phyloP scores from a whole-genome alignment of 2,113 vertebrate genomes.

The Nothobranchius furzeri region DNA sequence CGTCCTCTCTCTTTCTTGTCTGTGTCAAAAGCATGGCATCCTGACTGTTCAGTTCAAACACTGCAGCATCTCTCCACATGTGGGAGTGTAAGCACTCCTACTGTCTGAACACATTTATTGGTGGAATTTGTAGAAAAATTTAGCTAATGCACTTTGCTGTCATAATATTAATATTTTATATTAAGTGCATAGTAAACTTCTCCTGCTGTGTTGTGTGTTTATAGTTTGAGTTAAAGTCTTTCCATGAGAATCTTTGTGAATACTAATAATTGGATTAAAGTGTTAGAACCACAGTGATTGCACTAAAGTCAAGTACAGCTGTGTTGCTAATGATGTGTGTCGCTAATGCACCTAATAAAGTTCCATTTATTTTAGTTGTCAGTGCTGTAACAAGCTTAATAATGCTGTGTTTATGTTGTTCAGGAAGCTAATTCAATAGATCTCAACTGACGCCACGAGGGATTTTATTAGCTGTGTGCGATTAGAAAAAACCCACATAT shows the following conservation, averaged over 20 bases:
- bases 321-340: constrained; percentile 56
- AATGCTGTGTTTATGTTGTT: constrained; percentile 19
- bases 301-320: constrained; percentile 45
- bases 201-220: constrained; percentile 11
- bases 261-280: constrained; percentile 40
- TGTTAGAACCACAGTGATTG: constrained; percentile 47
- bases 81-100: constrained; percentile 27
- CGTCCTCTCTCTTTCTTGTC: constrained; percentile 26
- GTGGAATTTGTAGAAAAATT: constrained; percentile 31
- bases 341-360: constrained; percentile 45
- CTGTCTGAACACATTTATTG: constrained; percentile 37
- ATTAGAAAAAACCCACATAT: too few relatives aligned
- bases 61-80: constrained; percentile 5
- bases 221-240: constrained; percentile 26
- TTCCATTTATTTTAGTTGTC: constrained; percentile 39
- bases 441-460: background rate
- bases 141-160: constrained; percentile 41
- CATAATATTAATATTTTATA: constrained; percentile 59
- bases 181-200: constrained; percentile 11
- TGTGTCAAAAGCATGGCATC: constrained; percentile 16
- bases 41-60: constrained; percentile 23
- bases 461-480: background rate
- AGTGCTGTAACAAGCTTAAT: constrained; percentile 41
- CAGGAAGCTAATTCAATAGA: constrained; percentile 3
- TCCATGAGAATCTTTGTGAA: constrained; percentile 25